Percentiles rank a stretch among this genome's conserved stretches.
Conservation (phyloP, 2,797 vertebrate genomes). For the Tadarida brasiliensis region DNA sequence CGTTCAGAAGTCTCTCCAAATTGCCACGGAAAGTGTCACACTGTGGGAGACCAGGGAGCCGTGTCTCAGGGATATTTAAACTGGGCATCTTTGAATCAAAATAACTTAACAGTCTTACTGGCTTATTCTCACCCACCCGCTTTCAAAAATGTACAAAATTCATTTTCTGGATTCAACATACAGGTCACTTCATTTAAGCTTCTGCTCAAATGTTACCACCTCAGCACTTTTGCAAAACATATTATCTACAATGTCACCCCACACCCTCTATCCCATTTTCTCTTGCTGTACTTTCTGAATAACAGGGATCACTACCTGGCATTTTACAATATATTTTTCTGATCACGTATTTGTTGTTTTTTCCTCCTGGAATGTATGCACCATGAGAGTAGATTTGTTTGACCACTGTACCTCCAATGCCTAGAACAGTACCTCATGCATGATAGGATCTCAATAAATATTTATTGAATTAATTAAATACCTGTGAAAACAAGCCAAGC, state of each 20-base stretch:
- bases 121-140: neutral
- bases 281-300: neutral
- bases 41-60: neutral
- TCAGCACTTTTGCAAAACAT: neutral
- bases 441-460: conserved; percentile 10
- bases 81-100: neutral
- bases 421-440: neutral
- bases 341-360: neutral
- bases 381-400: neutral
- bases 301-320: neutral
- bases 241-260: neutral
- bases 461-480: conserved; percentile 69
- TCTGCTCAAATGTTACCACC: conserved; percentile 5
- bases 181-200: neutral
- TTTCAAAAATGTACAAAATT: conserved; percentile 11
- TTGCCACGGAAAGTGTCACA: neutral
- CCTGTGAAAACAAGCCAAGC: neutral
- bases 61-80: neutral
- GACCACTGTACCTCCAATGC: neutral
- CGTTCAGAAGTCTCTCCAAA: neutral
- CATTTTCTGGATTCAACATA: neutral
- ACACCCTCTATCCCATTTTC: neutral
- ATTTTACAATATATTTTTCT: neutral
- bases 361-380: neutral
- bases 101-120: neutral